Base-by-base conservation (phyloP, 2,888 invertebrate species). In the Hypena proboscidalis region DNA sequence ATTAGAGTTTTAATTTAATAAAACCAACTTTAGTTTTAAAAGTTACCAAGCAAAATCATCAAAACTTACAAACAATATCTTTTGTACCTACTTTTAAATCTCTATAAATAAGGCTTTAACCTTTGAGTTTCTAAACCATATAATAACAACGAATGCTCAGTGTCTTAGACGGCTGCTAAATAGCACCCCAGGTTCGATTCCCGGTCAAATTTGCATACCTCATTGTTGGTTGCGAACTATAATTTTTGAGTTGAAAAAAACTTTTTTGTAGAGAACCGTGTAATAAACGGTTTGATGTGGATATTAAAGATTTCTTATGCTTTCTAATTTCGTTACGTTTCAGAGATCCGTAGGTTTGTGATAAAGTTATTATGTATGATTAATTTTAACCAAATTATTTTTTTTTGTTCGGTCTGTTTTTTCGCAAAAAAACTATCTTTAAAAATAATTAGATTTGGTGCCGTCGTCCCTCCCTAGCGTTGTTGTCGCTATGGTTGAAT, bases 131-230 rank as follows among this genome's bases (percentile, higher is more conserved):
- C 51, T 71, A 78, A 80, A 77, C 68, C 71, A 71, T 77, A 80
- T 83, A 85, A 82, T 83, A 77, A 77, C 31, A 54, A 37, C 64
- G 67, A 70, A 64, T 70, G 69, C 68, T 56, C 47, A 70, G 63
- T 68, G 58, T 74, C 80, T 80, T 80, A 81, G 68, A 56, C 61
- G 49, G 52, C 49, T 69, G 70, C 74, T 69, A 69, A n/a, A 77
- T 86, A 84, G 85, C 83, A 63, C 70, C 77, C 68, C 58, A 67
- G 65, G 73, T 76, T 80, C 70, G 76, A 71, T 63, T 74, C 75
- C 63, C 54, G 46, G 21, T 37, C 26, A 65, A 77, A 90, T 90
- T 90, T 80, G 85, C 90, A 90, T 90, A 83, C 67, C 72, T 88
- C 85, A 90, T 90, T 88, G 83, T 80, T 74, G 83, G 88, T 78